phyloP scores from a whole-genome alignment of 2,888 invertebrate species.

The Pterobdella sp. region DNA sequence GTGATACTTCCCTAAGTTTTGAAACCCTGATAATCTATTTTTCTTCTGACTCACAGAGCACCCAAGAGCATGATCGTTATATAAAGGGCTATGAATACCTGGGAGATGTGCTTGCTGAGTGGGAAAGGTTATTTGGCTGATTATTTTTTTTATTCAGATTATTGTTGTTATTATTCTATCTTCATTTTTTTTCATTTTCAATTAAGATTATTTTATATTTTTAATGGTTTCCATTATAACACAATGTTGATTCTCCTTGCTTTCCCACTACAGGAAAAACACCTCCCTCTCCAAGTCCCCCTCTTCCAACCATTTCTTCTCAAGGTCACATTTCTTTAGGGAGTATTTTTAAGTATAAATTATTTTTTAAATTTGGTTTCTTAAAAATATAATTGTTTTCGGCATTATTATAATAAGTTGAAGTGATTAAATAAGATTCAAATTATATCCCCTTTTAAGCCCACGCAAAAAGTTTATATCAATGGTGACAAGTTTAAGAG shows the following conservation, averaged over 20 bases:
- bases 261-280: too few relatives aligned
- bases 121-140: constrained; percentile 65
- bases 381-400: background rate
- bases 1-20: too few relatives aligned
- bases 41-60: constrained; percentile 58
- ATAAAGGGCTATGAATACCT: constrained; percentile 82
- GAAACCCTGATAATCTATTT: too few relatives aligned
- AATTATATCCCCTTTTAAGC: background rate
- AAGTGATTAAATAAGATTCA: background rate
- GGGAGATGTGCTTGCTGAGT: constrained; percentile 85
- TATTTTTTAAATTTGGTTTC: background rate
- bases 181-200: background rate
- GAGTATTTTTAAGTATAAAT: too few relatives aligned
- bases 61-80: constrained; percentile 78
- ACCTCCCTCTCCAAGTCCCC: too few relatives aligned
- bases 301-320: too few relatives aligned
- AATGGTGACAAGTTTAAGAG: constrained; percentile 1
- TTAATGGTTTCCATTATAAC: too few relatives aligned
- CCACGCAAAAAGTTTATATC: background rate
- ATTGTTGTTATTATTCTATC: background rate
- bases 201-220: background rate
- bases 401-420: background rate
- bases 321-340: too few relatives aligned
- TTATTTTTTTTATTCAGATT: background rate
- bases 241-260: too few relatives aligned